Conservation (phyloP, 2,797 vertebrate genomes). For the Pseudotriccus pelzelni region DNA sequence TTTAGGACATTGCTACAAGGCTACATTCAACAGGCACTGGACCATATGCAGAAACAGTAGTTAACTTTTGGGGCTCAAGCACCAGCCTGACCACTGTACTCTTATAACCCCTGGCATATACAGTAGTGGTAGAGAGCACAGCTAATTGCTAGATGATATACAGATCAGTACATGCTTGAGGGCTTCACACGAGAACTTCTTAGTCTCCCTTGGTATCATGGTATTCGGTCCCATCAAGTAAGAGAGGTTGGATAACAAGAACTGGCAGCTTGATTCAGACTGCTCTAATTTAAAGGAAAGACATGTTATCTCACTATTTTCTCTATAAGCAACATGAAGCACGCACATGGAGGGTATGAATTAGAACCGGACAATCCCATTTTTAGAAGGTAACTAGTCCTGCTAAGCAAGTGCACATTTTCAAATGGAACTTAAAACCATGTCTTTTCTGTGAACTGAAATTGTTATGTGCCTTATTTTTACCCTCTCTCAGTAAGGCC, state of each 20-base stretch:
- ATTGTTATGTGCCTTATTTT: neutral
- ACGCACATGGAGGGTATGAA: neutral
- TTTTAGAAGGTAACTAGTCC: neutral
- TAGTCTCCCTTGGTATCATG: neutral
- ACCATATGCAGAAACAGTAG: neutral
- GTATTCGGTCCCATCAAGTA: neutral
- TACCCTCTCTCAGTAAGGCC: neutral
- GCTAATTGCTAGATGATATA: neutral
- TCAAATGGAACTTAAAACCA: neutral
- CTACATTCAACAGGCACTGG: neutral
- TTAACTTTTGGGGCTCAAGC: neutral
- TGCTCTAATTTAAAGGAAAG: neutral
- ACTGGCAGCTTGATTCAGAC: neutral
- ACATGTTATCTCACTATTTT: accelerated
- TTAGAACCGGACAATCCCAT: neutral
- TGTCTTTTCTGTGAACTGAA: neutral
- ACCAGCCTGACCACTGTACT: accelerated
- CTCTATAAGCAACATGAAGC: neutral
- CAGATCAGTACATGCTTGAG: neutral
- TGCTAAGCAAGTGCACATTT: neutral
- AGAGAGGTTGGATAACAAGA: neutral
- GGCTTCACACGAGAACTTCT: neutral
- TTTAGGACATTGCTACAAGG: neutral
- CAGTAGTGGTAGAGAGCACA: neutral
- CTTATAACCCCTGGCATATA: accelerated